Conservation (phyloP, 1,140 invertebrate species). For the Galendromus occidentalis region DNA sequence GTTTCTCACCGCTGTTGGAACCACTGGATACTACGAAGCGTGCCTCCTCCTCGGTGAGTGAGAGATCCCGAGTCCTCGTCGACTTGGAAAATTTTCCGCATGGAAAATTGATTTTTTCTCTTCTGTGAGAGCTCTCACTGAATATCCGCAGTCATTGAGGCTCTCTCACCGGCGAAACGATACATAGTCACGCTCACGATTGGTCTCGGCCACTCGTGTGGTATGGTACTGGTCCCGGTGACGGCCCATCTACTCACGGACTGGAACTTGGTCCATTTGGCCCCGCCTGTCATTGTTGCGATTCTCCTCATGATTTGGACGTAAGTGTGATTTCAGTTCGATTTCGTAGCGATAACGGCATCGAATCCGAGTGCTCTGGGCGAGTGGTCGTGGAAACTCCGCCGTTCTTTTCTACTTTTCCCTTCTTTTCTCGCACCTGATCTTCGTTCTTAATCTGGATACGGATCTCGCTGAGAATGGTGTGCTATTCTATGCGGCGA, state of each 20-base stretch:
- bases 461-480: no score
- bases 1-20: slow-evolving; percentile 17
- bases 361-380: no score
- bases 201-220: not conserved
- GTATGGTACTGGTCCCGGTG: not conserved
- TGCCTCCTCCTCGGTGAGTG: not conserved
- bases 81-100: no score
- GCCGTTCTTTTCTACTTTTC: no score
- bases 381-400: no score
- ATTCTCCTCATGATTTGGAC: not conserved
- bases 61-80: no score
- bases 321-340: not conserved
- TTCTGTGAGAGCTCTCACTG: no score
- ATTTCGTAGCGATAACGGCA: no score
- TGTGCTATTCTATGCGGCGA: no score
- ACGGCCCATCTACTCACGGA: not conserved
- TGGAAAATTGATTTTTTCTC: no score
- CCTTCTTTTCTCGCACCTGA: no score
- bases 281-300: not conserved
- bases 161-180: not conserved
- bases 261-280: not conserved
- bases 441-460: no score
- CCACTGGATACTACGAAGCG: not conserved
- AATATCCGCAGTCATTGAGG: not conserved
- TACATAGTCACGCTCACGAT: not conserved